These are phyloP conservation scores for Chlamydotis undulata DNA, from an alignment of 2,113 vertebrate genomes.

Conservation along the genomic window DNA sequence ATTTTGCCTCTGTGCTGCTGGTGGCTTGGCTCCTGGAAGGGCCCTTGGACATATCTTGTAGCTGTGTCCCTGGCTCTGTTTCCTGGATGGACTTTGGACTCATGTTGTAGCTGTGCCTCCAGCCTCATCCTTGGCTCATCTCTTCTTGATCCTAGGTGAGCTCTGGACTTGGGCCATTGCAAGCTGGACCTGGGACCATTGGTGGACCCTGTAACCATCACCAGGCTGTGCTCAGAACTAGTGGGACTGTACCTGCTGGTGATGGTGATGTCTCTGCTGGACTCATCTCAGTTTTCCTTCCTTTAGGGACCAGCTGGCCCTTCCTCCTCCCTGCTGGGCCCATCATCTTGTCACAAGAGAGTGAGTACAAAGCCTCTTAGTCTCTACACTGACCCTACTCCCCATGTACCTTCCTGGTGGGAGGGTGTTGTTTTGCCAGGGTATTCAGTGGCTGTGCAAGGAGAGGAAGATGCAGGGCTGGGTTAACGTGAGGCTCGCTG, in stretches of 20 bases:
- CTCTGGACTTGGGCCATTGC: not conserved
- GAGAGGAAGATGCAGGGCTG: not conserved
- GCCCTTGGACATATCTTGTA: no score
- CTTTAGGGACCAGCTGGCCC: not conserved
- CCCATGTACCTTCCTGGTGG: not conserved
- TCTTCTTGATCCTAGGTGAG: not conserved
- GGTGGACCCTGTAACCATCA: not conserved
- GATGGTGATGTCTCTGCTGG: not conserved
- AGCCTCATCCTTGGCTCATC: not conserved
- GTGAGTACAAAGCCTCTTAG: not conserved
- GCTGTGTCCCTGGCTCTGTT: not conserved
- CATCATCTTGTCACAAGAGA: not conserved
- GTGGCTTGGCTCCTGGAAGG: not conserved
- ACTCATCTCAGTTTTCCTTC: not conserved
- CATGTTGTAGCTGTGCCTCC: not conserved
- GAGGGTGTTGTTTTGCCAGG: not conserved
- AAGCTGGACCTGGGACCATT: not conserved
- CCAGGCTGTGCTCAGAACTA: not conserved
- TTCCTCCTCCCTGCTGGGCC: not conserved
- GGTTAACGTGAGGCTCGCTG: not conserved
- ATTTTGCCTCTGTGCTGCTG: not conserved
- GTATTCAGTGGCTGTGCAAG: not conserved
- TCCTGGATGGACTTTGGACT: not conserved
- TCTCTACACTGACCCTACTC: not conserved
- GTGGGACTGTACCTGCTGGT: not conserved